These are phyloP conservation scores for Myrmecophaga tridactyla DNA, from an alignment of 2,113 vertebrate genomes.

Conservation along the genomic window DNA sequence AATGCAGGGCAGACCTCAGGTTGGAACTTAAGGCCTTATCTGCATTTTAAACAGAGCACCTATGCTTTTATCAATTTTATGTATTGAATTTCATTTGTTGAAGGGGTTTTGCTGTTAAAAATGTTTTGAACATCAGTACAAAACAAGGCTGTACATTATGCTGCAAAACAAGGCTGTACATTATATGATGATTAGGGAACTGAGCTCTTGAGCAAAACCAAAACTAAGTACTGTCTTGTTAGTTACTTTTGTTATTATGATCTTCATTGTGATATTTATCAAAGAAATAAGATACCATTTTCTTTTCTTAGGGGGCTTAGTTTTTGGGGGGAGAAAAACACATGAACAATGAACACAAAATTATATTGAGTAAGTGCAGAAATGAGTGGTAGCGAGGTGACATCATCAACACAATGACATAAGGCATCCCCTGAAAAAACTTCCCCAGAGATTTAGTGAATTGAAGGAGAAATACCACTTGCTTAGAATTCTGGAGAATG, in stretches of 20 bases:
- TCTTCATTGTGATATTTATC: not conserved
- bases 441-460: too few species aligned
- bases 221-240: not conserved
- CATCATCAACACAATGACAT: too few species aligned
- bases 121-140: not conserved
- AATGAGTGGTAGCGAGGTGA: not conserved
- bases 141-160: too few species aligned
- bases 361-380: not conserved
- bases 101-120: not conserved
- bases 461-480: too few species aligned
- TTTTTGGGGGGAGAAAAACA: not conserved
- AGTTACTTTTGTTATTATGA: not conserved
- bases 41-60: constrained; percentile 11
- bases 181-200: not conserved
- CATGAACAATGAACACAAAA: not conserved
- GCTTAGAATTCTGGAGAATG: too few species aligned
- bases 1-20: too few species aligned
- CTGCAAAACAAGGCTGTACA: not conserved
- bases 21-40: not conserved
- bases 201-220: constrained; percentile 13
- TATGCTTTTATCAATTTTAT: not conserved
- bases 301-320: not conserved
- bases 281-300: not conserved
- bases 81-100: constrained; percentile 44
- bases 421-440: too few species aligned